phyloP scores from a whole-genome alignment of 2,797 vertebrate genomes.

The Bovichtus diacanthus region DNA sequence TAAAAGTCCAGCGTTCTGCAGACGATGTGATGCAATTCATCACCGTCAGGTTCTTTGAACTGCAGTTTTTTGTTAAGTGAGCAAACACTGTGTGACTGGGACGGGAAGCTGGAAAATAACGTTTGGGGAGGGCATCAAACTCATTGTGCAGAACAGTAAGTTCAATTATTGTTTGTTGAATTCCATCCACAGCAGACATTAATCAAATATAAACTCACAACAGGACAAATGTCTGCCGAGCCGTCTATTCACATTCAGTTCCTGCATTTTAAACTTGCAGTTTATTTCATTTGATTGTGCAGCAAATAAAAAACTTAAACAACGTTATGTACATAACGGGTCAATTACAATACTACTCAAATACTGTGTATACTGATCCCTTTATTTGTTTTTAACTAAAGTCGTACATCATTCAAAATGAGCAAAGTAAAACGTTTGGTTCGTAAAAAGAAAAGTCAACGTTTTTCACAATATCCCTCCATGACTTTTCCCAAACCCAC shows the following conservation, averaged over 20 bases:
- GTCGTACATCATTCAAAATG: neutral
- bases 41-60: neutral
- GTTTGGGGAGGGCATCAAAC: constrained; percentile 33
- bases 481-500: neutral
- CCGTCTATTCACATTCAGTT: neutral
- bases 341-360: too few relatives aligned
- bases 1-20: neutral
- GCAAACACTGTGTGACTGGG: constrained; percentile 34
- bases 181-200: neutral
- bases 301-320: neutral
- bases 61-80: neutral
- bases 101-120: neutral
- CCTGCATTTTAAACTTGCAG: neutral
- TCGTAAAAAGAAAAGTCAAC: neutral
- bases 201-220: neutral
- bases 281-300: neutral
- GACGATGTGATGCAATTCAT: neutral
- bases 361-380: neutral
- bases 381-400: neutral
- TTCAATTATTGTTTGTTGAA: neutral
- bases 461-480: too few relatives aligned
- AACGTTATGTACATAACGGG: neutral
- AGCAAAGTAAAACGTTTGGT: neutral
- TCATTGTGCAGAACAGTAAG: constrained; percentile 33
- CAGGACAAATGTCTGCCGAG: neutral